Evolutionary conservation across 2,113 vertebrate genomes (phyloP), one percentile per base, ranked within the genome.

Genomic region (Leuciscus idus): DNA sequence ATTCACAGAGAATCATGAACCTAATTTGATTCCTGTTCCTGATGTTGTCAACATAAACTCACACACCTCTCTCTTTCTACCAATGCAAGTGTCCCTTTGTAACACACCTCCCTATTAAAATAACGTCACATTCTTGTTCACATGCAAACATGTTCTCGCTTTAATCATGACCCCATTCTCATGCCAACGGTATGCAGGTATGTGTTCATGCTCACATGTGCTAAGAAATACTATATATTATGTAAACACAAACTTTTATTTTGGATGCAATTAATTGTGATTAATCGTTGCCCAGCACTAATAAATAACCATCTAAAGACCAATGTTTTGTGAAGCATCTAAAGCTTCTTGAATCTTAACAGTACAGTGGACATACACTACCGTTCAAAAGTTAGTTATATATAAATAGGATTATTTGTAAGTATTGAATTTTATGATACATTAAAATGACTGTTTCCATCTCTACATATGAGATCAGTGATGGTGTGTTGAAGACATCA

Each of bases 101-200:
- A 48, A 85, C 79, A 88, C 83, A 55, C 72, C 84, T 86, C 81
- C 61, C 78, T 84, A 46, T 52, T 78, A 64, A 84, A 52, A 64
- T 48, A 83, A 28, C 52, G 74, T 84, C 68, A 66, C 82, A 78
- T 85, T 52, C 28, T 61, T 72, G 28, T 21, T 3, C 48, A 17
- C 46, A 84, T 70, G 6, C 62, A 85, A 70, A 85, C 52, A 23
- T 79, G 57, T 70, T 74, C 78, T 61, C 11, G 4, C n/a, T 36
- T 55, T 26, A 19, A 33, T 68, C 64, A 59, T 85, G 84, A 89
- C 84, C 84, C 89, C 81, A 78, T 88, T 88, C 72, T 81, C 72
- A 90, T 77, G 39, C 55, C 64, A 33, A 9, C 17, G 64, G 72
- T 21, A 73, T 86, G 48, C 68, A 72, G 62, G 11, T 73, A 57